These are phyloP conservation scores for Oenanthe melanoleuca DNA, from an alignment of 2,113 vertebrate species.

Conservation along the genomic window DNA sequence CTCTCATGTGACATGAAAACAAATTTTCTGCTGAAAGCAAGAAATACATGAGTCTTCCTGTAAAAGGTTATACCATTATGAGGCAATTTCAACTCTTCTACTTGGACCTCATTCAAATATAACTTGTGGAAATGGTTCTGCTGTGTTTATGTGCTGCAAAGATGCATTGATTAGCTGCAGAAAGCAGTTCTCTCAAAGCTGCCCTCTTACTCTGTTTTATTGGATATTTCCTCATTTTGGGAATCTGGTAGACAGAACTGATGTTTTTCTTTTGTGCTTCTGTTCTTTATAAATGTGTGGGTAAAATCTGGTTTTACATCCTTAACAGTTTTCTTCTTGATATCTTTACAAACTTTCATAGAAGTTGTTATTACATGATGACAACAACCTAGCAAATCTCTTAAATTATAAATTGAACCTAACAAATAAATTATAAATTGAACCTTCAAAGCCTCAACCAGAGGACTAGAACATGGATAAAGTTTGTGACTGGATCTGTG, in stretches of 20 bases:
- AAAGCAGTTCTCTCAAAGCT: background rate
- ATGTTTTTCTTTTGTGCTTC: background rate
- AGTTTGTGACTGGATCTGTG: background rate
- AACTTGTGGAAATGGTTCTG: background rate
- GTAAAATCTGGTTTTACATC: background rate
- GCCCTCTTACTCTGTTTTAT: background rate
- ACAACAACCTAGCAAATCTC: background rate
- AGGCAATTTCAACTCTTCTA: background rate
- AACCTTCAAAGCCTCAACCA: background rate
- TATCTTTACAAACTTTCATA: background rate
- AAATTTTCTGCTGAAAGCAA: constrained; percentile 9
- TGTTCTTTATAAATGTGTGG: background rate
- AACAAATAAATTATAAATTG: background rate
- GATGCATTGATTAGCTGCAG: background rate
- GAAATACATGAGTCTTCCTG: background rate
- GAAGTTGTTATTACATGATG: background rate
- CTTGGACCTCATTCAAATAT: background rate
- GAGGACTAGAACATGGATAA: background rate
- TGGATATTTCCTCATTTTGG: background rate
- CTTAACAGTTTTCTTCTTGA: background rate
- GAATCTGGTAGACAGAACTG: background rate
- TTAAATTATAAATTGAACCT: background rate
- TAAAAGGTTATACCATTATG: background rate
- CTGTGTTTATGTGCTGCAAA: background rate
- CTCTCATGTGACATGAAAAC: background rate